Base-by-base conservation (phyloP, 2,113 vertebrate genomes). In the Smithornis capensis region DNA sequence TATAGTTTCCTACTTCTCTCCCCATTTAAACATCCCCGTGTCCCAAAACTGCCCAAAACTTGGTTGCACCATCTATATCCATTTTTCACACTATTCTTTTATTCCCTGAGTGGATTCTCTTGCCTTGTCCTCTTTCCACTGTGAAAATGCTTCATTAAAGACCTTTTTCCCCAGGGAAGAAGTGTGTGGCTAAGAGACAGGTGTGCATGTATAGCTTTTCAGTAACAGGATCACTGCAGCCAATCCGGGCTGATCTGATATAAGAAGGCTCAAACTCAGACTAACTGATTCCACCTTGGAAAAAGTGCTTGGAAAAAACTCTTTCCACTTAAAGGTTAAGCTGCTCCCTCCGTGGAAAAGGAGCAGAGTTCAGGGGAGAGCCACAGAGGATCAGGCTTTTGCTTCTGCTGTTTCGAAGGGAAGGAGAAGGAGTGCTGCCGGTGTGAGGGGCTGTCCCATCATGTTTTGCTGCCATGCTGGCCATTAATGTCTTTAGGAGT, bases 211-310 rank as follows among this genome's bases (percentile, higher is more conserved):
- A 0, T 29, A 15, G 7, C 45, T 89, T 77, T 59, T 29, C 42
- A 59, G 29, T 28, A 60, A 57, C 3, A 40, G 14, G 3, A 42
- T 52, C 27, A 35, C 17, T 75, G 81, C 31, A 62, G 19, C 24
- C 40, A 25, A 19, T 24, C 52, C 49, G 16, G 31, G 8, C 3
- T 0, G 0, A 22, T 37, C n/a, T 69, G n/a, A 37, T 13, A 24
- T 14, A 49, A 52, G 5, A 57, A 7, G 22, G 2, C 9, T 85
- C 29, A 42, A 57, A 53, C 8, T 64, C 75, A 55, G 13, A 63
- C 2, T 40, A 42, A 10, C 1, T 10, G 9, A 37, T 83, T 83
- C 64, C 77, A 75, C 31, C 56, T 37, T 55, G 29, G 44, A 70
- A 64, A 63, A 94, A 59, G 31, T 4, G 2, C 24, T 73, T 49